phyloP scores from a whole-genome alignment of 2,113 vertebrate genomes.

The Sarotherodon lohbergeri region DNA sequence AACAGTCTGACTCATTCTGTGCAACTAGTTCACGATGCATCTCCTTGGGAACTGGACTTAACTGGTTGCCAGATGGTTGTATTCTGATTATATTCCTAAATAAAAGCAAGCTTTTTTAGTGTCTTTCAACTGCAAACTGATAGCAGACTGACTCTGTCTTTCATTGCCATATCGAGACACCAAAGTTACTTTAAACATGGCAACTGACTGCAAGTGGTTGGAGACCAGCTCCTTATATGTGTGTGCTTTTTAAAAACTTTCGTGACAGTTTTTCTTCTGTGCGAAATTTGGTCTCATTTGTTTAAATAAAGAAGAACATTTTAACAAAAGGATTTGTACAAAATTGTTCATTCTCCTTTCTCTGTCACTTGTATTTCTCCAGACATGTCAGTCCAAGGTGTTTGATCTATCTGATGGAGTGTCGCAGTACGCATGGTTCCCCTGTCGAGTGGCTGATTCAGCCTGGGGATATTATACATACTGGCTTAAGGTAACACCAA shows the following conservation, averaged over 20 bases:
- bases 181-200: neutral
- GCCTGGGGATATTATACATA: conserved; percentile 76
- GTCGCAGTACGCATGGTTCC: conserved; percentile 94
- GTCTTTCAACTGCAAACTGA: neutral
- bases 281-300: neutral
- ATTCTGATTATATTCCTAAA: neutral
- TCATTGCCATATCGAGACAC: neutral
- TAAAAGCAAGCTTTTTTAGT: neutral
- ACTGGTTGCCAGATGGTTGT: neutral
- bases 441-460: conserved; percentile 80
- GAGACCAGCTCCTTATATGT: neutral
- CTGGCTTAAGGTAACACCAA: conserved; percentile 85
- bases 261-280: neutral
- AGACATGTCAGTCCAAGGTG: conserved; percentile 93
- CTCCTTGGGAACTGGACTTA: neutral
- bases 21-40: neutral
- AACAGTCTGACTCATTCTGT: neutral
- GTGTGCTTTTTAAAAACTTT: neutral
- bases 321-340: neutral
- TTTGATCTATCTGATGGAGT: conserved; percentile 87
- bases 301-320: neutral
- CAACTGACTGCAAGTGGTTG: neutral
- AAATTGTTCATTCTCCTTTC: neutral
- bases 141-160: neutral
- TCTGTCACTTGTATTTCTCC: neutral